These are phyloP conservation scores for Anoplopoma fimbria DNA, from an alignment of 2,113 vertebrate genomes.

Conservation along the genomic window DNA sequence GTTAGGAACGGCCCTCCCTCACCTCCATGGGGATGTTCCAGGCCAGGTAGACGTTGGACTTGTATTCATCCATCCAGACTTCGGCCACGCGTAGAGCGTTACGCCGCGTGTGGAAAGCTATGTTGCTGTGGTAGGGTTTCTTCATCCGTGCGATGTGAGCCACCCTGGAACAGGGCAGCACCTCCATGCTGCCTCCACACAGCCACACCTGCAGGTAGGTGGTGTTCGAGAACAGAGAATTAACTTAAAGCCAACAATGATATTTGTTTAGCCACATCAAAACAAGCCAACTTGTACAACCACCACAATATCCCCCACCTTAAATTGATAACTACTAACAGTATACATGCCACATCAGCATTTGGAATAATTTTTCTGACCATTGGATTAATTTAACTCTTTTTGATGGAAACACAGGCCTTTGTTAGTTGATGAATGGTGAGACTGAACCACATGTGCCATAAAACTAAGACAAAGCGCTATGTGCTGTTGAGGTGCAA, in stretches of 20 bases:
- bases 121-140: slow-evolving; percentile 97
- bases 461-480: background rate
- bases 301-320: background rate
- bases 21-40: slow-evolving; percentile 98
- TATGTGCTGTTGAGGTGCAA: background rate
- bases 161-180: slow-evolving; percentile 95
- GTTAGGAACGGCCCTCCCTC: slow-evolving; percentile 40
- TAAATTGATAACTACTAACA: too few relatives aligned
- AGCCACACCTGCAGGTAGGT: slow-evolving; percentile 90
- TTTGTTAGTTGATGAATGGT: background rate
- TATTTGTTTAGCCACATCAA: background rate
- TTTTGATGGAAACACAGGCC: background rate
- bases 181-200: slow-evolving; percentile 98
- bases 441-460: background rate
- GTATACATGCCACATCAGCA: too few relatives aligned
- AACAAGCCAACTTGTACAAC: background rate
- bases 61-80: slow-evolving; percentile 98
- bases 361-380: background rate
- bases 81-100: slow-evolving; percentile 96
- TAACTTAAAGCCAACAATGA: background rate
- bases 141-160: slow-evolving; percentile 95
- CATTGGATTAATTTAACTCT: background rate
- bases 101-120: slow-evolving; percentile 94
- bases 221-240: background rate
- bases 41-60: slow-evolving; percentile 95